Conservation (phyloP, 2,888 invertebrate species). For the Dasysyrphus albostriatus region DNA sequence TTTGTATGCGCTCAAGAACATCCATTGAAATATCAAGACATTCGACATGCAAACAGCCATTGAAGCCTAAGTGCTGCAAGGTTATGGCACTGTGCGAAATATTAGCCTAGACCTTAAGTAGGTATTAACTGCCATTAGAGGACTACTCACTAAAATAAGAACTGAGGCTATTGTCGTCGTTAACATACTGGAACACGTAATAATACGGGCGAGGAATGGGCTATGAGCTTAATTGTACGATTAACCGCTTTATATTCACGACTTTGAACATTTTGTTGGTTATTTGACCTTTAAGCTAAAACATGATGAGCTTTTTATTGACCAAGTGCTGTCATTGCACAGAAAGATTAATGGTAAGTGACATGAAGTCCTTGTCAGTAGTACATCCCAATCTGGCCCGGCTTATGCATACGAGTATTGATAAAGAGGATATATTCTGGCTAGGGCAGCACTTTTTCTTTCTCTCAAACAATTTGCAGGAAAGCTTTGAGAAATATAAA, state of each 20-base stretch:
- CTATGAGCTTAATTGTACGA: constrained; percentile 14
- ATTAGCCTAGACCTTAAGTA: constrained; percentile 20
- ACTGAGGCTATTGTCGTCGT: neutral
- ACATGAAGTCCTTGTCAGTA: neutral
- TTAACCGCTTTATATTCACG: constrained; percentile 50
- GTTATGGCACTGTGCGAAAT: neutral
- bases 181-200: constrained; percentile 43
- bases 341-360: constrained; percentile 32
- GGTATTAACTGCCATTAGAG: constrained; percentile 40
- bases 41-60: constrained; percentile 24
- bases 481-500: too few relatives aligned
- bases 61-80: constrained; percentile 36
- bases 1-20: neutral
- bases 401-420: constrained; percentile 25
- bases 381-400: neutral
- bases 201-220: constrained; percentile 24
- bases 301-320: constrained; percentile 25
- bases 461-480: too few relatives aligned
- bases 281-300: constrained; percentile 30
- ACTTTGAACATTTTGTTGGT: constrained; percentile 34
- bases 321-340: neutral
- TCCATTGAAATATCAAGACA: constrained; percentile 7
- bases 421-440: neutral
- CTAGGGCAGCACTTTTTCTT: neutral
- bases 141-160: neutral